Conservation (phyloP, 1,140 invertebrate species). For the Drosophila littoralis region DNA sequence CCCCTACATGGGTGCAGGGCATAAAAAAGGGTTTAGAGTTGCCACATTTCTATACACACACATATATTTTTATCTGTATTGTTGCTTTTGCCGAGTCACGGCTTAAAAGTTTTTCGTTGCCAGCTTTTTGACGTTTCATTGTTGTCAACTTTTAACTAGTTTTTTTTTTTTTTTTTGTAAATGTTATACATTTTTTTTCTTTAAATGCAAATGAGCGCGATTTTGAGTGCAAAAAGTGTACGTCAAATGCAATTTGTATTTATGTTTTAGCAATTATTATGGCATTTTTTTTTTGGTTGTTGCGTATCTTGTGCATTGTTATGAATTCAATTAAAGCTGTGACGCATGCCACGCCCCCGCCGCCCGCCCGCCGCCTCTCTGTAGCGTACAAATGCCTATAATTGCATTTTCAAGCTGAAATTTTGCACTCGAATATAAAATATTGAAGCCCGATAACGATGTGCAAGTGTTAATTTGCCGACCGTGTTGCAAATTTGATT, state of each 20-base stretch:
- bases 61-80: slow-evolving; percentile 9
- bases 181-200: slow-evolving; percentile 53
- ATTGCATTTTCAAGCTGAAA: slow-evolving; percentile 49
- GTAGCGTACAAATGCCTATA: slow-evolving; percentile 35
- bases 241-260: slow-evolving; percentile 37
- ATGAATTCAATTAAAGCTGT: slow-evolving; percentile 55
- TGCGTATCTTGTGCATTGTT: slow-evolving; percentile 10
- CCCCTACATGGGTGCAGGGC: not conserved
- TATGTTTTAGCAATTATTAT: slow-evolving; percentile 28
- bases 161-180: slow-evolving; percentile 52
- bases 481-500: slow-evolving; percentile 43
- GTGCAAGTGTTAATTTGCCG: slow-evolving; percentile 58
- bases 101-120: slow-evolving; percentile 56
- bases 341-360: not conserved
- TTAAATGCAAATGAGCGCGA: slow-evolving; percentile 70
- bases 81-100: slow-evolving; percentile 22
- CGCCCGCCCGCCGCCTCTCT: too few relatives aligned
- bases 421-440: slow-evolving; percentile 26
- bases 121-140: slow-evolving; percentile 75
- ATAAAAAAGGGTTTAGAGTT: slow-evolving; percentile 61
- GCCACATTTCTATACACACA: slow-evolving; percentile 13
- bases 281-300: slow-evolving; percentile 15
- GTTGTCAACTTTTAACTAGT: slow-evolving; percentile 82
- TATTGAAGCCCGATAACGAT: slow-evolving; percentile 36
- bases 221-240: slow-evolving; percentile 11